These are phyloP conservation scores for Drosophila eugracilis DNA, from an alignment of 1,140 invertebrate genomes.

Conservation along the genomic window DNA sequence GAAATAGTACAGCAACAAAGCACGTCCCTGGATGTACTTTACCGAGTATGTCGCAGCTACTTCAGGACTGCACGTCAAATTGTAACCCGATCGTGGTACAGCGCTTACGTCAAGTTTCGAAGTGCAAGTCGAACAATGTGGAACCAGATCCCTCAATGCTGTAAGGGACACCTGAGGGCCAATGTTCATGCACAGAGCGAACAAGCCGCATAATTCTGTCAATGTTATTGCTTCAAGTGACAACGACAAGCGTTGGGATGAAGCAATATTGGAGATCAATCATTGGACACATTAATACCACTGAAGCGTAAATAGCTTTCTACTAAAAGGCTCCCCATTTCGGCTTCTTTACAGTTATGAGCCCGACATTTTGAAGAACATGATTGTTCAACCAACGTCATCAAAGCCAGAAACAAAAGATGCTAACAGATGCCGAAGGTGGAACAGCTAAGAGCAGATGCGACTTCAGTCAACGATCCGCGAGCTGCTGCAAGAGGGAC, in stretches of 20 bases:
- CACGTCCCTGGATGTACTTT: too few species aligned
- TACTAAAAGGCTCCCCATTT: conserved; percentile 2
- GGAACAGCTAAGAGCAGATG: too few species aligned
- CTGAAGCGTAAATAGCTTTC: conserved; percentile 1
- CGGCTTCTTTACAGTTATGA: background rate
- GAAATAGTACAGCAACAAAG: too few species aligned
- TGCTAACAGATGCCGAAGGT: too few species aligned
- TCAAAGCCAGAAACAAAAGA: background rate
- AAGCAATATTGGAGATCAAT: too few species aligned
- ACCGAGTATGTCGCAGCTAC: too few species aligned
- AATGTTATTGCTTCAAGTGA: background rate
- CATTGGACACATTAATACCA: background rate
- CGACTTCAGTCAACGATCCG: too few species aligned
- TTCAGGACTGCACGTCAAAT: too few species aligned
- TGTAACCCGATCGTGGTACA: conserved; percentile 11
- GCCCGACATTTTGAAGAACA: conserved; percentile 3
- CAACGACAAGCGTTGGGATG: background rate
- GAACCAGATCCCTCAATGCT: conserved; percentile 14
- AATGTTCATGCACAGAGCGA: conserved; percentile 8
- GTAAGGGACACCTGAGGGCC: conserved; percentile 8
- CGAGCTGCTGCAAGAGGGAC: conserved; percentile 18
- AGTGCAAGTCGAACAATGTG: conserved; percentile 9
- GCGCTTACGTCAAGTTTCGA: conserved; percentile 10
- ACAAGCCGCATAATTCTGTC: background rate
- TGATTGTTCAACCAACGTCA: background rate